Percentiles rank a stretch among this genome's conserved stretches.
Conservation (phyloP, 2,113 vertebrate species). For the Scopus umbretta region DNA sequence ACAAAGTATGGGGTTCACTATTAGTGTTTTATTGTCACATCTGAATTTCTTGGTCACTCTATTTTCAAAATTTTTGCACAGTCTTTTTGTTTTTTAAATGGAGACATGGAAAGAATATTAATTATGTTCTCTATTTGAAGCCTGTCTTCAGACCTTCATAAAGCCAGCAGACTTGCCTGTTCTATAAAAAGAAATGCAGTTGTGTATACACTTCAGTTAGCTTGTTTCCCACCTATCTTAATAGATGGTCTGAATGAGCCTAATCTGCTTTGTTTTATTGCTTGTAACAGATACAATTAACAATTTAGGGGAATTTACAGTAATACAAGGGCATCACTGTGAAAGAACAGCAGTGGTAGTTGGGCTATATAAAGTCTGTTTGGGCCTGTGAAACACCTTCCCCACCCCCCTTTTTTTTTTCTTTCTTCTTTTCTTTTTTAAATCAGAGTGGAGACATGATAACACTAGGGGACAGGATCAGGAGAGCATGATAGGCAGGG, state of each 20-base stretch:
- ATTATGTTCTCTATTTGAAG: neutral
- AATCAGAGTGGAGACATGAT: neutral
- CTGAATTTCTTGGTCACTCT: neutral
- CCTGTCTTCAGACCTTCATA: neutral
- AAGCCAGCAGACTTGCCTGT: neutral
- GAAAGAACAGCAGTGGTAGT: neutral
- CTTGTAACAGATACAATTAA: neutral
- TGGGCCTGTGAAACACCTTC: neutral
- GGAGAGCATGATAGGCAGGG: neutral
- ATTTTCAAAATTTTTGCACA: neutral
- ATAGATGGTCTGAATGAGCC: neutral
- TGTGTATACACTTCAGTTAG: neutral
- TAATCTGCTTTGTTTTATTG: neutral
- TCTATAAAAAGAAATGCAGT: neutral
- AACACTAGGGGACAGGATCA: neutral
- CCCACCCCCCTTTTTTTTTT: neutral
- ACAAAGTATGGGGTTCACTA: neutral
- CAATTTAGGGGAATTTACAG: neutral
- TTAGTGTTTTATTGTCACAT: neutral
- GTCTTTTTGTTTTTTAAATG: neutral
- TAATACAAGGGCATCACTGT: neutral
- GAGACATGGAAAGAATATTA: neutral
- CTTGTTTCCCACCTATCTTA: neutral
- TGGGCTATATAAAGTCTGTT: neutral
- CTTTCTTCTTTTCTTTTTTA: neutral